Conservation (phyloP, 2,888 invertebrate genomes). For the Chydorus sphaericus region DNA sequence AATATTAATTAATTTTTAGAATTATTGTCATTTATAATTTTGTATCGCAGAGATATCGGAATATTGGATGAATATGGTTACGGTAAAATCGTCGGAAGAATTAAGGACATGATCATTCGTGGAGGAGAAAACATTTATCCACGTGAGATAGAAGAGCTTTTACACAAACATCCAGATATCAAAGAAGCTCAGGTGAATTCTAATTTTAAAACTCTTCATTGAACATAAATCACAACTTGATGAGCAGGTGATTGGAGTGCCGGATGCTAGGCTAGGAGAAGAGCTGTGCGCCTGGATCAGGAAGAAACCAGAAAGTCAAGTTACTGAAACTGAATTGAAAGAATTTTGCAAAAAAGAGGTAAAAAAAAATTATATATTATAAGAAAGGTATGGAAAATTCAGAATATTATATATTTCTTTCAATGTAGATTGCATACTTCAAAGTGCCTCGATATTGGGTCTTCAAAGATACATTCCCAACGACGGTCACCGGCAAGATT, state of each 20-base stretch:
- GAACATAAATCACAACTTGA: no score
- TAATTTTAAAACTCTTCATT: not conserved
- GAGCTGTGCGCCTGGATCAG: slow-evolving; percentile 54
- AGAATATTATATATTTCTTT: not conserved
- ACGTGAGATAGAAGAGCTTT: slow-evolving; percentile 55
- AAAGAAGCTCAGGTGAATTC: slow-evolving; percentile 48
- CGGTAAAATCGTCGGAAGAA: slow-evolving; percentile 50
- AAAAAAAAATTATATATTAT: slow-evolving; percentile 9
- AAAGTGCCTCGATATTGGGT: slow-evolving; percentile 63
- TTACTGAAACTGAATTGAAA: slow-evolving; percentile 43
- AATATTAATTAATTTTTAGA: not conserved
- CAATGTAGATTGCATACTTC: slow-evolving; percentile 48
- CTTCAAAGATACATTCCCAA: slow-evolving; percentile 54
- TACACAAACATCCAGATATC: slow-evolving; percentile 57
- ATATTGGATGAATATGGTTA: slow-evolving; percentile 51
- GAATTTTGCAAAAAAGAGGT: slow-evolving; percentile 45
- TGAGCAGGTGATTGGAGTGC: slow-evolving; percentile 49
- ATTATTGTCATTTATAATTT: not conserved
- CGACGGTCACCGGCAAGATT: slow-evolving; percentile 69
- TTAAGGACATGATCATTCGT: slow-evolving; percentile 63
- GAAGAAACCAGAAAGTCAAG: slow-evolving; percentile 35
- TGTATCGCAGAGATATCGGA: slow-evolving; percentile 46
- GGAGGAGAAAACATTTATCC: slow-evolving; percentile 76
- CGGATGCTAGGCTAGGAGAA: slow-evolving; percentile 61
- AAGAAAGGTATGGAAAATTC: not conserved